Percentiles rank a stretch among this genome's conserved stretches.
Conservation (phyloP, 2,113 vertebrate species). For the Neolamprologus sp. region DNA sequence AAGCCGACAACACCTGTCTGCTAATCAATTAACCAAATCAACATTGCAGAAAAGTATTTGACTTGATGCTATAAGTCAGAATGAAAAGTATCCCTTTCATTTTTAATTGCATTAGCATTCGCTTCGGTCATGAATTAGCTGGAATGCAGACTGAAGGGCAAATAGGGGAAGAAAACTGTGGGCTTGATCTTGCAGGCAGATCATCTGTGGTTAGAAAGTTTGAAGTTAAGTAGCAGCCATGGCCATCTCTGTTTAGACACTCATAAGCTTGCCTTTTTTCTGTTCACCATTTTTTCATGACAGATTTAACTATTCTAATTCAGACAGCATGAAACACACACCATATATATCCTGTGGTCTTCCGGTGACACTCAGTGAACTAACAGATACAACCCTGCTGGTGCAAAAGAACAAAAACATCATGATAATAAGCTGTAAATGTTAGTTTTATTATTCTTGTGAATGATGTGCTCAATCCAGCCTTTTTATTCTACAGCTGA, state of each 20-base stretch:
- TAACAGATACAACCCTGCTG: background rate
- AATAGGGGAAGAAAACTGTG: background rate
- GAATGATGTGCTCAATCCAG: background rate
- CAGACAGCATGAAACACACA: background rate
- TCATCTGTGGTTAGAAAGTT: background rate
- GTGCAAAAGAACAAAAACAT: background rate
- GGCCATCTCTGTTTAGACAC: background rate
- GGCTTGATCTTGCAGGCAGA: background rate
- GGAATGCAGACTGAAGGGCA: accelerated
- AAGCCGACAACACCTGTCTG: no score
- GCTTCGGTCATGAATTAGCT: background rate
- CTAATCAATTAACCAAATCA: no score
- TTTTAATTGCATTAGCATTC: background rate
- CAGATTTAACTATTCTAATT: background rate
- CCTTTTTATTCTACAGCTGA: background rate
- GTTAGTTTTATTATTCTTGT: background rate
- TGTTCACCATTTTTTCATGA: background rate
- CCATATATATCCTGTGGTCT: background rate
- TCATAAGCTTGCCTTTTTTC: background rate
- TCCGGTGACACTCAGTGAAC: background rate
- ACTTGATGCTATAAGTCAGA: no score
- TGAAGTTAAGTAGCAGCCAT: background rate
- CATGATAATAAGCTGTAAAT: background rate
- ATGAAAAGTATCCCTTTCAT: no score
- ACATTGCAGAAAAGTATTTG: no score